phyloP scores from a whole-genome alignment of 2,888 invertebrate species.

The Drosophila diplacantha region DNA sequence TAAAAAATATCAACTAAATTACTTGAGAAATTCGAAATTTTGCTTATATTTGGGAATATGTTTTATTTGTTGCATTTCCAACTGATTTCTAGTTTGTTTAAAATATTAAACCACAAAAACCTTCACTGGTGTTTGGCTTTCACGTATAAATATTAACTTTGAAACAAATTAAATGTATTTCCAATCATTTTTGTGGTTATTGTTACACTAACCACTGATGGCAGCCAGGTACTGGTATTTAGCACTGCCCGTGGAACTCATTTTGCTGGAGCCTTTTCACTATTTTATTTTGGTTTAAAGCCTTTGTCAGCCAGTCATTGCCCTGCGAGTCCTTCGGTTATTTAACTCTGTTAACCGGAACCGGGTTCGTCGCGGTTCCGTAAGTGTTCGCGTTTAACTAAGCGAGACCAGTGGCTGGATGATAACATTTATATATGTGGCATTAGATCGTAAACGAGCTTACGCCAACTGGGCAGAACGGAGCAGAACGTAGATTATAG shows the following conservation, averaged over 20 bases:
- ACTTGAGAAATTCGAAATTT: too few relatives aligned
- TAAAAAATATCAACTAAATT: too few relatives aligned
- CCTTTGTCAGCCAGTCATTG: not conserved
- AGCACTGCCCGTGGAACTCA: constrained; percentile 41
- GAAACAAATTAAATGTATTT: not conserved
- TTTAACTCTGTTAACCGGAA: not conserved
- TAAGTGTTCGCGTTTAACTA: constrained; percentile 48
- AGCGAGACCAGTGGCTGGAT: constrained; percentile 33
- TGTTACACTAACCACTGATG: constrained; percentile 68
- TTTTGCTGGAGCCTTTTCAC: not conserved
- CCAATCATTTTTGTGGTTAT: not conserved
- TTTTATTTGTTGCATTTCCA: too few relatives aligned
- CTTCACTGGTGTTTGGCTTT: not conserved
- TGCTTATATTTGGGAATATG: not conserved
- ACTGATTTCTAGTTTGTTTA: not conserved
- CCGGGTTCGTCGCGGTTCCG: not conserved
- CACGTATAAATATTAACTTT: not conserved
- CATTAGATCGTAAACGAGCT: constrained; percentile 41
- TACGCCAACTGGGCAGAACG: not conserved
- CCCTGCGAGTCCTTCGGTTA: constrained; percentile 6
- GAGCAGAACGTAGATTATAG: constrained; percentile 26
- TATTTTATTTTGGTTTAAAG: not conserved
- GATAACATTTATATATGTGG: constrained; percentile 59
- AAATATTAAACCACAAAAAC: not conserved
- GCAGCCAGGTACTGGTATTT: constrained; percentile 74